These are phyloP conservation scores for Leptodactylus fallax DNA, from an alignment of 2,797 vertebrate species.

Conservation along the genomic window DNA sequence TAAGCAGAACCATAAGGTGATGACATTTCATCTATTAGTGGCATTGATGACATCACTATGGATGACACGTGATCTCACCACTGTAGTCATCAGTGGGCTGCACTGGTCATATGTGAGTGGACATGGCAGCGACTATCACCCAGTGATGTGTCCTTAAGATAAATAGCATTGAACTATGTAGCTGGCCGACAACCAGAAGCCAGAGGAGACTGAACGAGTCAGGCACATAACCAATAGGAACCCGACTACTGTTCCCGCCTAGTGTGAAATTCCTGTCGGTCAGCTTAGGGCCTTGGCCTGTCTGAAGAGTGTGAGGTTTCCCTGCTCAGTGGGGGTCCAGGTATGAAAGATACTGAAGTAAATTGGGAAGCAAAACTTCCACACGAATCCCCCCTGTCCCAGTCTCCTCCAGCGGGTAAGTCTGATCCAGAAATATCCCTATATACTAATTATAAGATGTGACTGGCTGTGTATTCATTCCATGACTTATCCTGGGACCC, in stretches of 20 bases:
- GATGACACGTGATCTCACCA: neutral
- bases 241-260: conserved; percentile 32
- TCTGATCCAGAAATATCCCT: conserved; percentile 38
- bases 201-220: neutral
- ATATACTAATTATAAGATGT: conserved; percentile 26
- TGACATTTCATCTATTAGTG: neutral
- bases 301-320: conserved; percentile 38
- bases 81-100: neutral
- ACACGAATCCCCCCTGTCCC: conserved; percentile 24
- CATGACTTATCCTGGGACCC: neutral
- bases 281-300: conserved; percentile 18
- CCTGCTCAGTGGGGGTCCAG: conserved; percentile 12
- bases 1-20: no score
- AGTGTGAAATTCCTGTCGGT: conserved; percentile 45
- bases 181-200: conserved; percentile 19
- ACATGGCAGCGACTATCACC: neutral
- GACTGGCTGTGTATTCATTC: conserved; percentile 27
- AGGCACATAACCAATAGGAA: conserved; percentile 19
- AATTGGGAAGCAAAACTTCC: conserved; percentile 44
- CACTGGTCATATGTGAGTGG: neutral
- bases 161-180: neutral
- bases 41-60: neutral
- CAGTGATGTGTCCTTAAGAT: neutral
- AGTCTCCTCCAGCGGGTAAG: conserved; percentile 31
- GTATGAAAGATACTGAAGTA: conserved; percentile 29